Evolutionary conservation across 2,113 vertebrate species (phyloP).

Genomic region (Cyprinodon tularosa): DNA sequence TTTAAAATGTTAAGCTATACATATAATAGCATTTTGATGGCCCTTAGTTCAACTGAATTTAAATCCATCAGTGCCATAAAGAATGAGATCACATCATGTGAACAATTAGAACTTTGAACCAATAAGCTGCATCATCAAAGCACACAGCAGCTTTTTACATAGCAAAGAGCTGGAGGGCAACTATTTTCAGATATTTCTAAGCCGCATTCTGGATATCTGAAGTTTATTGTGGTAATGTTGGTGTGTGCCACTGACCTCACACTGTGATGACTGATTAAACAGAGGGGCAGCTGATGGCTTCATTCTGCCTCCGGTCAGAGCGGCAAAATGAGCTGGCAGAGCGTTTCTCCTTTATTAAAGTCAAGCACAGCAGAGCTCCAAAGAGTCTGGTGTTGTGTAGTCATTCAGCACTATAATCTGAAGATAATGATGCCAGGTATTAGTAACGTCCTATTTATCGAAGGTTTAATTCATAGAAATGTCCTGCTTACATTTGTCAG

Average conservation of each 20-base stretch:
- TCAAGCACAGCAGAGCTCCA: not conserved
- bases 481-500: not conserved
- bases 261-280: conserved; percentile 55
- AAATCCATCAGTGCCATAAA: not conserved
- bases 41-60: not conserved
- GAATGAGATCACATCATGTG: not conserved
- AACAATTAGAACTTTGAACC: not conserved
- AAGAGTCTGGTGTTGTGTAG: not conserved
- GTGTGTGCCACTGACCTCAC: conserved; percentile 20
- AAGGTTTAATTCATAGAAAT: not conserved
- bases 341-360: not conserved
- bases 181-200: not conserved
- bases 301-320: conserved; percentile 31
- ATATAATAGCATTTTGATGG: not conserved
- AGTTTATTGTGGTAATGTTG: conserved; percentile 19
- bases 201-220: not conserved
- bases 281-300: conserved; percentile 42
- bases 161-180: not conserved
- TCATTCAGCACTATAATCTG: not conserved
- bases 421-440: not conserved
- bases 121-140: not conserved
- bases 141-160: not conserved
- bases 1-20: not conserved
- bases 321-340: not conserved
- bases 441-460: not conserved